Base-by-base conservation (phyloP, 2,113 vertebrate species). In the Passer domesticus region DNA sequence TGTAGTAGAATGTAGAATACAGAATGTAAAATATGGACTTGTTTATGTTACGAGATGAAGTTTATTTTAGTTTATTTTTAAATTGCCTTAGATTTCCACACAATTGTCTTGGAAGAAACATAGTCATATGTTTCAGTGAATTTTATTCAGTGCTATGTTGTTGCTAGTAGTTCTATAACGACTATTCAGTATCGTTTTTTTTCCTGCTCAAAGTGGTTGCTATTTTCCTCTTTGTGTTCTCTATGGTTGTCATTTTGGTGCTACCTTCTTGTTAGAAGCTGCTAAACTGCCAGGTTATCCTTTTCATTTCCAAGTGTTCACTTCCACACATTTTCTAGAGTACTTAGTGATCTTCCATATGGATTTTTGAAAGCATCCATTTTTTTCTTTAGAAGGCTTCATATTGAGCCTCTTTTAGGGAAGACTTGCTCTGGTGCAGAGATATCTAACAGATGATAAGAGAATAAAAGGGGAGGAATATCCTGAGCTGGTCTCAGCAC, bases 231-330 rank as follows among this genome's bases (percentile, higher is more conserved):
- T 12, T 1, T 53, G 9, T 87, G 24, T 21, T 78, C 25, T 58
- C 11, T 44, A 49, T 46, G 41, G 7, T 25, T 77, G 41, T 66
- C 41, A 62, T 37, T 59, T 37, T 44, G 4, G 24, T 62, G 28
- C 23, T 43, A 25, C 31, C 60, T 58, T 87, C 77, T 37, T 0
- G 0, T 53, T 6, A 20, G 69, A 66, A 10, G 19, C 46, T 66
- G 13, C 10, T 25, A 66, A 67, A 14, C 21, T 74, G 53, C 18
- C 20, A 43, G 20, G 28, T 60, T 64, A 35, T 5, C 30, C 33
- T 80, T 89, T 80, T 50, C 35, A 21, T 15, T 76, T 80, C 20
- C 20, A 52, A 25, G 10, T 37, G 15, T 70, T 92, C 43, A 31
- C 14, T 68, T 80, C 35, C 63, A 60, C 13, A 25, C 16, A 4